Percentiles rank a stretch among this genome's conserved stretches.
Evolutionary conservation across 2,888 invertebrate species (phyloP).

Genomic region (Eucriotettix oculatus): DNA sequence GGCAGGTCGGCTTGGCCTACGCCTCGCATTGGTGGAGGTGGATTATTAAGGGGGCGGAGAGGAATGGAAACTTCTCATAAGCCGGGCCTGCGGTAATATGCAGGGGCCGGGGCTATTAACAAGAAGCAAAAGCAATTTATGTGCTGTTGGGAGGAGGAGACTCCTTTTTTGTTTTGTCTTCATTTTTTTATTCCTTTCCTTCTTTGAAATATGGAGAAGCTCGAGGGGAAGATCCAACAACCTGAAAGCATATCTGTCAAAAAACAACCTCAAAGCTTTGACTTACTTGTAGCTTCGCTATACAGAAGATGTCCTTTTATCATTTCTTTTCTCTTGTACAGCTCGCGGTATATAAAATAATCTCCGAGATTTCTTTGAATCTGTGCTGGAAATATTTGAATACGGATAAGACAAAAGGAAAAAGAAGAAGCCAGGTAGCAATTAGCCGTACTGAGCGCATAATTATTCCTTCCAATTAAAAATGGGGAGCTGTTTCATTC

Average conservation of each 20-base stretch:
- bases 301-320: background rate
- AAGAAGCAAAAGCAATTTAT: slow-evolving; percentile 12
- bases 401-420: too few relatives aligned
- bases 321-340: too few relatives aligned
- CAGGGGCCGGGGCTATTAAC: slow-evolving; percentile 9
- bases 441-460: too few relatives aligned
- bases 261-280: slow-evolving; percentile 3
- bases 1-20: background rate
- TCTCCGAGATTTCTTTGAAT: too few relatives aligned
- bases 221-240: slow-evolving; percentile 2
- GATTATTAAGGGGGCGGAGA: background rate
- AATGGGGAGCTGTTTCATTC: too few relatives aligned
- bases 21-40: background rate
- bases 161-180: slow-evolving; percentile 1
- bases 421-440: too few relatives aligned
- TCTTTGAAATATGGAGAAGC: slow-evolving; percentile 5
- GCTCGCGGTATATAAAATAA: too few relatives aligned
- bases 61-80: background rate
- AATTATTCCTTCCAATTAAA: too few relatives aligned
- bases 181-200: slow-evolving; percentile 2
- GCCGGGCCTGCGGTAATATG: slow-evolving; percentile 4
- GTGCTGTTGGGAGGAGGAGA: slow-evolving; percentile 5
- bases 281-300: background rate
- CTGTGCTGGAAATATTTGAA: too few relatives aligned
- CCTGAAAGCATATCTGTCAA: slow-evolving; percentile 4